Percentiles rank a stretch among this genome's conserved stretches.
Evolutionary conservation across 2,797 vertebrate species (phyloP).

Genomic region (Sternotherus odoratus): DNA sequence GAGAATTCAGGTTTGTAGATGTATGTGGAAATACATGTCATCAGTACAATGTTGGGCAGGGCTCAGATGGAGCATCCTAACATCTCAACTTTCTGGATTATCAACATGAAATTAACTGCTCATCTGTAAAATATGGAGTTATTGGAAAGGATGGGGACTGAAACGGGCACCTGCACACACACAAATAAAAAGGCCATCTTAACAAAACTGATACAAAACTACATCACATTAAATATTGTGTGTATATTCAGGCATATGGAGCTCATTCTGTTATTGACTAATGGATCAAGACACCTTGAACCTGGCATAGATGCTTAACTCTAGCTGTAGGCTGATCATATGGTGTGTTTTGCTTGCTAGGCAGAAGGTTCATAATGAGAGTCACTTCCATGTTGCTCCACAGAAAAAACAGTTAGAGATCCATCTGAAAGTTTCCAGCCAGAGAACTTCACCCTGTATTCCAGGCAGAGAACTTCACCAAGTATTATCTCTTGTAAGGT

Average conservation of each 20-base stretch:
- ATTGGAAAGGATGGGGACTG: background rate
- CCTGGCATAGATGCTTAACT: accelerated
- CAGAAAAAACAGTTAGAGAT: background rate
- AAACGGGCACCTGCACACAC: background rate
- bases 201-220: background rate
- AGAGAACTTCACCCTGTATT: background rate
- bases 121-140: background rate
- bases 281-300: background rate
- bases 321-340: background rate
- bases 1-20: background rate
- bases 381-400: background rate
- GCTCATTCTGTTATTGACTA: accelerated
- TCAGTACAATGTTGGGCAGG: background rate
- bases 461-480: background rate
- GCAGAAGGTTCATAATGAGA: background rate
- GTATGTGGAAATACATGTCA: background rate
- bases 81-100: background rate
- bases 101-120: background rate
- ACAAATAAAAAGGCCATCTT: background rate
- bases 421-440: background rate
- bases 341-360: background rate
- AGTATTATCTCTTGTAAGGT: background rate
- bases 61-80: background rate
- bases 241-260: background rate
- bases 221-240: background rate